Evolutionary conservation across 1,140 invertebrate genomes (phyloP).

Genomic region (Heliconius himera): DNA sequence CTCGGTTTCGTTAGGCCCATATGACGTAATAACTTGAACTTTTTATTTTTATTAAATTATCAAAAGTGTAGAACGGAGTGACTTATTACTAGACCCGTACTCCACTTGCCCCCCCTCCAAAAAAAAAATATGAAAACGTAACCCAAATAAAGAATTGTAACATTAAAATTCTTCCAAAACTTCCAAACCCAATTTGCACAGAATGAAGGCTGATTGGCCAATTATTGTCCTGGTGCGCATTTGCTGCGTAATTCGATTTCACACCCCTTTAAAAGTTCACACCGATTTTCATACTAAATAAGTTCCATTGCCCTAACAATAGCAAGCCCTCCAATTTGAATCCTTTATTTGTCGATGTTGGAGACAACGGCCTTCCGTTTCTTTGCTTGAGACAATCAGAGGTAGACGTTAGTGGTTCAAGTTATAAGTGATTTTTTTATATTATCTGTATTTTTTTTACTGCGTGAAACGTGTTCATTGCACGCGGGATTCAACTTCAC

Average conservation of each 20-base stretch:
- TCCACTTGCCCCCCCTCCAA: background rate
- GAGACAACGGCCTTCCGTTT: conserved; percentile 60
- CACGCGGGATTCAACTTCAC: too few species aligned
- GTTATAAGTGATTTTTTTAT: conserved; percentile 15
- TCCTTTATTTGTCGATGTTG: conserved; percentile 59
- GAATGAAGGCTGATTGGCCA: conserved; percentile 49
- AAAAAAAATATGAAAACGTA: background rate
- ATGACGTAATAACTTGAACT: too few species aligned
- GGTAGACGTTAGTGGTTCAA: conserved; percentile 42
- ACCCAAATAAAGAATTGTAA: background rate
- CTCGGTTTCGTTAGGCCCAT: too few species aligned
- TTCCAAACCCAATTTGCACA: conserved; percentile 28
- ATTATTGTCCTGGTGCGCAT: conserved; percentile 46
- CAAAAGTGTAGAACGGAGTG: too few species aligned
- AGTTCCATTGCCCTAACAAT: conserved; percentile 64
- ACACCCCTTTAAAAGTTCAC: conserved; percentile 63
- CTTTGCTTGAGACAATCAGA: conserved; percentile 49
- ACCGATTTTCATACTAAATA: conserved; percentile 73
- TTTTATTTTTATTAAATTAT: too few species aligned
- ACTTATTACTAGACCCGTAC: too few species aligned
- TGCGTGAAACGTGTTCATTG: too few species aligned
- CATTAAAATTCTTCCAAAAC: conserved; percentile 10
- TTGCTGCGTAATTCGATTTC: conserved; percentile 50
- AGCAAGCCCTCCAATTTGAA: conserved; percentile 54
- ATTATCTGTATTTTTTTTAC: too few species aligned